These are phyloP conservation scores for Lanius ludovicianus DNA, from an alignment of 2,113 vertebrate species.

Conservation along the genomic window DNA sequence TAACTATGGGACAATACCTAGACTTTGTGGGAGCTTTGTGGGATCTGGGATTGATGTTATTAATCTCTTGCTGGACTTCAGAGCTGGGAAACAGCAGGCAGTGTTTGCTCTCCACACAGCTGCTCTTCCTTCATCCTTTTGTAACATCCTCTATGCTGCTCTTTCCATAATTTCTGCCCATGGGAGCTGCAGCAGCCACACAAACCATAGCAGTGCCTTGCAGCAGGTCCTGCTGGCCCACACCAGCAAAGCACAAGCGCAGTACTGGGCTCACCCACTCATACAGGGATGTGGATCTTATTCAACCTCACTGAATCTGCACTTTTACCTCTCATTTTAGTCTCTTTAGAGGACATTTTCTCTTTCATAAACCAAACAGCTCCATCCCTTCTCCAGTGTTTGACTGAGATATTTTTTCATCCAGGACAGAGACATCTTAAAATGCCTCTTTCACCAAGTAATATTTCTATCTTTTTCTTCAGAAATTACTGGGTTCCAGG, in stretches of 20 bases:
- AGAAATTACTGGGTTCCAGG: neutral
- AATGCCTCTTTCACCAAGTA: neutral
- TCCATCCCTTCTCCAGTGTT: neutral
- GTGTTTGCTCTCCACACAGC: neutral
- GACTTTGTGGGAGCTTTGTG: rapidly evolving
- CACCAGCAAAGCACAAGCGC: neutral
- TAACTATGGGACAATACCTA: neutral
- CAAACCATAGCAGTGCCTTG: neutral
- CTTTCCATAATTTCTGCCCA: neutral
- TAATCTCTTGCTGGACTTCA: neutral
- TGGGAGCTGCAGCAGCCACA: neutral
- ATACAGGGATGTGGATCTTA: neutral
- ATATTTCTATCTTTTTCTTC: neutral
- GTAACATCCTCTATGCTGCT: neutral
- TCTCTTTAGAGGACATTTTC: neutral
- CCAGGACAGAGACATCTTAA: neutral
- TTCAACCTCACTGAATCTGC: neutral
- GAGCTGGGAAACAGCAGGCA: neutral
- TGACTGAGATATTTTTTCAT: neutral
- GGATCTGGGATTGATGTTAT: neutral
- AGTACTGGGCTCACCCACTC: neutral
- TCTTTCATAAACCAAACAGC: neutral
- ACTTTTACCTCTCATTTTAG: neutral
- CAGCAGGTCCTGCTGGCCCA: neutral
- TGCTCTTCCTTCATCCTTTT: neutral